Base-by-base conservation (phyloP, 2,797 vertebrate genomes). In the Borostomias antarcticus region DNA sequence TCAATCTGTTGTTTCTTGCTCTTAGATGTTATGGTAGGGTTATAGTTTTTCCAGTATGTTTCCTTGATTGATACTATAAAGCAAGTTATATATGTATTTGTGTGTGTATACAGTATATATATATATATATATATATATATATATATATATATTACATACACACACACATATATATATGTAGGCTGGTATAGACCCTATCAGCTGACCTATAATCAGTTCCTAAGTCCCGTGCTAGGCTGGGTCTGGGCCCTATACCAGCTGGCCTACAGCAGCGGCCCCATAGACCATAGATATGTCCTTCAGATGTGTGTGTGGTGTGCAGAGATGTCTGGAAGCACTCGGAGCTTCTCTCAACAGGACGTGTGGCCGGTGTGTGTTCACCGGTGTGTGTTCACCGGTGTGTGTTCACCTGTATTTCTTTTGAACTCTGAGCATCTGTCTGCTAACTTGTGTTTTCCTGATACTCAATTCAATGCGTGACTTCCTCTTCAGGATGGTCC, bases 391-490 rank as follows among this genome's bases (percentile, higher is more conserved):
- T 53, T 29, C 26, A 53, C 51, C 26, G 28, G 28, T n/a, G n/a
- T n/a, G n/a, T n/a, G n/a, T n/a, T n/a, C n/a, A n/a, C n/a, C n/a
- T n/a, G 51, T 53, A n/a, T 53, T 53, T 53, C 0, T 53, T 45
- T 45, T 17, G n/a, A 45, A 45, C 40, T 23, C 8, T 1, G 21
- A 45, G 40, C 47, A 50, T 19, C 47, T 19, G 21, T 51, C 19
- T 25, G 48, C 8, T 23, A 4, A 10, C 48, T 11, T 4, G 0
- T 13, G 23, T 23, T 58, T 58, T 25, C 29, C 21, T 58, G 9
- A 82, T 87, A 75, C 74, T 66, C 78, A 45, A 45, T 80, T 83
- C 73, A 86, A 82, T 64, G 37, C 35, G 23, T 58, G 21, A 57
- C 32, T 43, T 35, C 61, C n/a, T n/a, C n/a, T n/a, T 47, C 28